phyloP scores from a whole-genome alignment of 2,113 vertebrate species.

The Acrocephalus arundinaceus region DNA sequence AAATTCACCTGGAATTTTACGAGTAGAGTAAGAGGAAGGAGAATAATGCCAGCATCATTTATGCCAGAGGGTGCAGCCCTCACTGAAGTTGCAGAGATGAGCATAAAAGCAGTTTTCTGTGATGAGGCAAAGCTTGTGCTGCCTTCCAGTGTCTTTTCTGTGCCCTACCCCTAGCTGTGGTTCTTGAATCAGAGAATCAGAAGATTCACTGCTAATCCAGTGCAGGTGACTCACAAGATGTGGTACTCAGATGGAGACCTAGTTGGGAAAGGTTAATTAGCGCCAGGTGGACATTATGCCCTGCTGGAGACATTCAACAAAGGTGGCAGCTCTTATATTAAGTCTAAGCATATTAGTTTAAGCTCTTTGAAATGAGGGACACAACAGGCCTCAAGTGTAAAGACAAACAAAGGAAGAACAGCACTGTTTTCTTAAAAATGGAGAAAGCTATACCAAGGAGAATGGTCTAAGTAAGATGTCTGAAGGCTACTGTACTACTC shows the following conservation, averaged over 20 bases:
- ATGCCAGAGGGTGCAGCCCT: not conserved
- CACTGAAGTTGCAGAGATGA: not conserved
- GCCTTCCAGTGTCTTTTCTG: not conserved
- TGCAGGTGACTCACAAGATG: not conserved
- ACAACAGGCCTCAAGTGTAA: not conserved
- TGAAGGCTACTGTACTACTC: not conserved
- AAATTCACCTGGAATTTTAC: not conserved
- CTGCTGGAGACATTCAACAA: not conserved
- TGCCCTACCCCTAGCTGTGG: not conserved
- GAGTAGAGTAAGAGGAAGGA: not conserved
- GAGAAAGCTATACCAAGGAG: not conserved
- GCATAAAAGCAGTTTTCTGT: not conserved
- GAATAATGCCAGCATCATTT: not conserved
- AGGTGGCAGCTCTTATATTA: not conserved
- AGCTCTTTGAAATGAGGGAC: not conserved
- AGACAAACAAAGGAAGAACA: not conserved
- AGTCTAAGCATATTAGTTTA: conserved; percentile 9
- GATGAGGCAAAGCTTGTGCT: not conserved
- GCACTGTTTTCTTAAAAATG: not conserved
- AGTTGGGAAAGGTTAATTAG: not conserved
- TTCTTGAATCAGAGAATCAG: not conserved
- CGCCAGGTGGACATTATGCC: not conserved
- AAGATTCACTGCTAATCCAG: not conserved
- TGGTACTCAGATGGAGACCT: not conserved
- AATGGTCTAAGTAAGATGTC: not conserved